A percentile compares a stretch with the other conserved stretches of the same genome.
These are phyloP conservation scores for Chelonus formosanus DNA, from an alignment of 2,888 invertebrate species.

Conservation along the genomic window DNA sequence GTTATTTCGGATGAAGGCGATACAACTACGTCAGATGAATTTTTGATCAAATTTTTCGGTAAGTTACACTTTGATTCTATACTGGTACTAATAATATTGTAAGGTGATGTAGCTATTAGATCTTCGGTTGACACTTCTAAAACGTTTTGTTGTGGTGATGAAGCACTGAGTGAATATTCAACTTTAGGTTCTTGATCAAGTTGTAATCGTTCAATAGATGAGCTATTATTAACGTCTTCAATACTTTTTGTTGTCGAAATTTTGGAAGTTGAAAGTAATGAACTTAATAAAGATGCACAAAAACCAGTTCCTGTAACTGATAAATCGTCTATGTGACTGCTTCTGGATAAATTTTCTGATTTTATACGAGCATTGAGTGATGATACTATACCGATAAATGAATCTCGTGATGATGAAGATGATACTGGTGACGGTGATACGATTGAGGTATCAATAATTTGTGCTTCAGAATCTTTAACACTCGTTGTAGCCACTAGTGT, in stretches of 20 bases:
- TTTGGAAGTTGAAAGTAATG: conserved; percentile 51
- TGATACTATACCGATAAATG: conserved; percentile 53
- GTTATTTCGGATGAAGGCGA: conserved; percentile 49
- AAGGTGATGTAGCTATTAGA: conserved; percentile 50
- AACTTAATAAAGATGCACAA: conserved; percentile 51
- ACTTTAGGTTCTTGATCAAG: conserved; percentile 45
- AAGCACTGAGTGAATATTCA: conserved; percentile 46
- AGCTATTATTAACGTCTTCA: conserved; percentile 40
- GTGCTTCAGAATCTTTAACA: conserved; percentile 34
- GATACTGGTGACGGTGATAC: conserved; percentile 38
- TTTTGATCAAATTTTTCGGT: conserved; percentile 37
- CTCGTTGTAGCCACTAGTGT: conserved; percentile 37
- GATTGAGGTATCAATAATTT: conserved; percentile 1
- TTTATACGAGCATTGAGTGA: conserved; percentile 53
- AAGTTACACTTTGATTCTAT: conserved; percentile 37
- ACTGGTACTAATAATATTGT: conserved; percentile 51
- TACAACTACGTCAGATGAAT: conserved; percentile 42
- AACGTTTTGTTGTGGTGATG: conserved; percentile 46
- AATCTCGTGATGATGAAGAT: conserved; percentile 48
- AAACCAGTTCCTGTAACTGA: conserved; percentile 39
- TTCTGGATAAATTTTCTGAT: conserved; percentile 48
- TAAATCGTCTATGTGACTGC: conserved; percentile 39
- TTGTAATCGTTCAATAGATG: conserved; percentile 30
- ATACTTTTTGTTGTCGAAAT: conserved; percentile 45
- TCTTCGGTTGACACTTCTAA: conserved; percentile 49